A percentile compares a stretch with the other conserved stretches of the same genome.
phyloP scores from a whole-genome alignment of 2,888 invertebrate genomes.

The Zele albiditarsus region DNA sequence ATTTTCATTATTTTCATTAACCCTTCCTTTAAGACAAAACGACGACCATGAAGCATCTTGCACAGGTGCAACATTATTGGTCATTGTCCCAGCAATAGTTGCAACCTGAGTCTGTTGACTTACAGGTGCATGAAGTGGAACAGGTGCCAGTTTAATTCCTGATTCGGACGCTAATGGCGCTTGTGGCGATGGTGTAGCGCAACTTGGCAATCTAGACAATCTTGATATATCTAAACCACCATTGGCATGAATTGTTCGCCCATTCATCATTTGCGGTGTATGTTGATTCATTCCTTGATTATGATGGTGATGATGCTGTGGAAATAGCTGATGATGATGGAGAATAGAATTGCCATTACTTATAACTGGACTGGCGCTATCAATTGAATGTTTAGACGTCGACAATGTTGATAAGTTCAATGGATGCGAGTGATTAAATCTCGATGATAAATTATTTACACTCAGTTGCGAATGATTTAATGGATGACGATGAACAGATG shows the following conservation, averaged over 20 bases:
- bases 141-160: conserved; percentile 58
- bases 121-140: conserved; percentile 63
- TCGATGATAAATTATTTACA: conserved; percentile 70
- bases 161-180: conserved; percentile 23
- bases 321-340: conserved; percentile 49
- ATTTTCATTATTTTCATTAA: conserved; percentile 29
- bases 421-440: conserved; percentile 67
- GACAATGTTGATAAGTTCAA: conserved; percentile 69
- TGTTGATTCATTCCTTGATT: conserved; percentile 36
- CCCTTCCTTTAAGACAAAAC: conserved; percentile 57
- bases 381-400: conserved; percentile 70
- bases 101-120: conserved; percentile 65
- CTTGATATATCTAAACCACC: conserved; percentile 78
- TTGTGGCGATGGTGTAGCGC: conserved; percentile 65
- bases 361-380: conserved; percentile 70
- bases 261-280: conserved; percentile 53
- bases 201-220: conserved; percentile 64
- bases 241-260: conserved; percentile 69
- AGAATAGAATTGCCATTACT: conserved; percentile 59
- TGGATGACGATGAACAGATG: conserved; percentile 65
- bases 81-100: conserved; percentile 63
- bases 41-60: conserved; percentile 64
- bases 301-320: conserved; percentile 51
- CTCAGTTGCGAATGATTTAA: conserved; percentile 71
- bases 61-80: conserved; percentile 62